Conservation (phyloP, 2,888 invertebrate species). For the Lochmaea crataegi region DNA sequence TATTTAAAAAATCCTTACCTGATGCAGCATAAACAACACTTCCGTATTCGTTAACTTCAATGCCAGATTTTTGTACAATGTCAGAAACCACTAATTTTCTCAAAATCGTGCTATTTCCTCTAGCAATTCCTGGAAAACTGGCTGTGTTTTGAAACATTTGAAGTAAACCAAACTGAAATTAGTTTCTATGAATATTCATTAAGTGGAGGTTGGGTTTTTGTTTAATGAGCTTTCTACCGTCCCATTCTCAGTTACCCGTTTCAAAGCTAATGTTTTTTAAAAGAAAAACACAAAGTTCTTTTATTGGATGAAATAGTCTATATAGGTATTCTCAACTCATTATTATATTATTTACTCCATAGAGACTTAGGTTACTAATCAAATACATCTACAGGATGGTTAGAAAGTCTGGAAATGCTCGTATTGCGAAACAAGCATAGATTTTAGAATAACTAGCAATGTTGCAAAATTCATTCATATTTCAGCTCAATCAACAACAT, state of each 20-base stretch:
- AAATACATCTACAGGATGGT: too few relatives aligned
- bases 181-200: conserved; percentile 36
- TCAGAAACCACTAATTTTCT: conserved; percentile 72
- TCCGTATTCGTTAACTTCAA: conserved; percentile 82
- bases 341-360: too few relatives aligned
- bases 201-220: conserved; percentile 24
- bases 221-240: conserved; percentile 26
- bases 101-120: conserved; percentile 66
- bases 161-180: conserved; percentile 74
- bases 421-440: too few relatives aligned
- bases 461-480: too few relatives aligned
- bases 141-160: conserved; percentile 79
- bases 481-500: too few relatives aligned
- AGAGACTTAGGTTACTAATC: too few relatives aligned
- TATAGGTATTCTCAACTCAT: too few relatives aligned
- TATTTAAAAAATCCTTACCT: conserved; percentile 63
- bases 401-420: too few relatives aligned
- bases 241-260: conserved; percentile 11
- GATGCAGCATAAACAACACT: conserved; percentile 78
- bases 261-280: not conserved
- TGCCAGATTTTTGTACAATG: conserved; percentile 80
- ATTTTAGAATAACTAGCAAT: too few relatives aligned
- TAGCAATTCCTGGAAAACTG: conserved; percentile 76
- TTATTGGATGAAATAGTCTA: not conserved
- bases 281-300: not conserved